A percentile compares a stretch with the other conserved stretches of the same genome.
Conservation (phyloP, 2,113 vertebrate species). For the Scopus umbretta region DNA sequence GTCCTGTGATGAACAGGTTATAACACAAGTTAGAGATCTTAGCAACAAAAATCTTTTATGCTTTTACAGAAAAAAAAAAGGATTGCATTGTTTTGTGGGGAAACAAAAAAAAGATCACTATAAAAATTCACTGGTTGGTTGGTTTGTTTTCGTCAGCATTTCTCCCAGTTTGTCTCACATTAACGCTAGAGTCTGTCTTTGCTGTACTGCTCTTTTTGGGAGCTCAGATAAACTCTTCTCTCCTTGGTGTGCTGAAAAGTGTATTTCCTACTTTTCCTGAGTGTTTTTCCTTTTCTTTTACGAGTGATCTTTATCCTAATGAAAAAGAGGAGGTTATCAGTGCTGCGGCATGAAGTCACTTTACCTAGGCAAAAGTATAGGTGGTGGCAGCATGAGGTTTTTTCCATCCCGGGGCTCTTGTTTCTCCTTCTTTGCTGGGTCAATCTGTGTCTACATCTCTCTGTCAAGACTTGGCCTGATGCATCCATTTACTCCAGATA, state of each 20-base stretch:
- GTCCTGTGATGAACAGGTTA: neutral
- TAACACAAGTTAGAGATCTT: neutral
- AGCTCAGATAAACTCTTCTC: neutral
- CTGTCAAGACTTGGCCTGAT: neutral
- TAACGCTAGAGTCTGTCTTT: neutral
- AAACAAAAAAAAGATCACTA: neutral
- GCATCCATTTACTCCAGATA: neutral
- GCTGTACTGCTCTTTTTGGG: neutral
- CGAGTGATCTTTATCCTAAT: neutral
- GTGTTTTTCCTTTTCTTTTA: neutral
- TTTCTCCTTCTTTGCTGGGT: neutral
- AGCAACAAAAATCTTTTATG: neutral
- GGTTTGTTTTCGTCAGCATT: neutral
- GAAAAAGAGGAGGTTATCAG: neutral
- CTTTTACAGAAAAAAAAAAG: neutral
- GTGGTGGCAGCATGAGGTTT: accelerated
- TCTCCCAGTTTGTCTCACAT: neutral
- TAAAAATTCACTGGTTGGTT: neutral
- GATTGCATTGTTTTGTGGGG: neutral
- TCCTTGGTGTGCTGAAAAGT: neutral
- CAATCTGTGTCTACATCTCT: neutral
- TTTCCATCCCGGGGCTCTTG: neutral
- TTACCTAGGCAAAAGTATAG: neutral
- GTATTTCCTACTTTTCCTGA: neutral
- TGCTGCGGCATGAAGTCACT: neutral